A percentile compares a stretch with the other conserved stretches of the same genome.
phyloP scores from a whole-genome alignment of 2,113 vertebrate genomes.

The Spea multiplicata region DNA sequence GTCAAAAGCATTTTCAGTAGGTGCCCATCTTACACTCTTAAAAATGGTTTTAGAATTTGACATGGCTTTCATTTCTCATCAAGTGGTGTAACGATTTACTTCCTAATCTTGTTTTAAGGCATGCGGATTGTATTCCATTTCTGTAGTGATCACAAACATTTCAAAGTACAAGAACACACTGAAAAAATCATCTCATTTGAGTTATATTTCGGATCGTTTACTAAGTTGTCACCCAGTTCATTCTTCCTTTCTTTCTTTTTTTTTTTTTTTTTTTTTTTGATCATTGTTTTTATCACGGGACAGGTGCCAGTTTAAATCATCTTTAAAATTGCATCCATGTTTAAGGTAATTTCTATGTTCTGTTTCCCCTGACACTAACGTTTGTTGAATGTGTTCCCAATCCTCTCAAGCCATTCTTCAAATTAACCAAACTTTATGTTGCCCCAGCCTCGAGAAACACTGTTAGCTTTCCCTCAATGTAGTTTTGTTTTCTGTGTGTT shows the following conservation, averaged over 20 bases:
- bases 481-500: slow-evolving; percentile 11
- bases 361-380: slow-evolving; percentile 48
- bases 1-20: too few relatives aligned
- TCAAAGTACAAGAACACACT: too few relatives aligned
- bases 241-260: slow-evolving; percentile 22
- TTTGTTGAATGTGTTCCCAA: slow-evolving; percentile 32
- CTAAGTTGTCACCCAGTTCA: slow-evolving; percentile 15
- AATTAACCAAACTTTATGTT: slow-evolving; percentile 20
- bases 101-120: too few relatives aligned
- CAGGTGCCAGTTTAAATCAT: slow-evolving; percentile 60
- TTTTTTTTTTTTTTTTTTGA: slow-evolving; percentile 54
- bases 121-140: too few relatives aligned
- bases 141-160: too few relatives aligned
- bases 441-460: neutral
- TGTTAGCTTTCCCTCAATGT: slow-evolving; percentile 21
- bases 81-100: too few relatives aligned
- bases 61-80: too few relatives aligned
- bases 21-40: too few relatives aligned
- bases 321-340: slow-evolving; percentile 60
- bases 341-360: slow-evolving; percentile 62
- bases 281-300: slow-evolving; percentile 59
- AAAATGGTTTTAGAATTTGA: too few relatives aligned
- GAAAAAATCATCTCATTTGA: neutral
- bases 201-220: neutral
- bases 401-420: slow-evolving; percentile 5